A percentile compares a stretch with the other conserved stretches of the same genome.
Conservation (phyloP, 2,797 vertebrate species). For the Darevskia nairensis region DNA sequence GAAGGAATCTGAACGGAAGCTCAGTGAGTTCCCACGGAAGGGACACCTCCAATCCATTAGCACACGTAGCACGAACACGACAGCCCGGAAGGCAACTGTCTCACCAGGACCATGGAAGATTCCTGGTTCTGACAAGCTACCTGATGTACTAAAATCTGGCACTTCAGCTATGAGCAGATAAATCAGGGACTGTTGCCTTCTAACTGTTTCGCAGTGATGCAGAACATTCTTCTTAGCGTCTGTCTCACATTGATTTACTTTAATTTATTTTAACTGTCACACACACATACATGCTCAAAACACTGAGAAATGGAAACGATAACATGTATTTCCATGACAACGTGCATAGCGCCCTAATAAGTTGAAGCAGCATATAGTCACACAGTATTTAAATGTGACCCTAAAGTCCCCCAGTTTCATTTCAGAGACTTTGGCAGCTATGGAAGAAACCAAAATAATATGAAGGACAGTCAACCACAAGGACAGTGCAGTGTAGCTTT, state of each 20-base stretch:
- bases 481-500: slow-evolving; percentile 83
- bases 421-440: slow-evolving; percentile 83
- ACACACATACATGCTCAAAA: slow-evolving; percentile 81
- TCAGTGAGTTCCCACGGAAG: slow-evolving; percentile 79
- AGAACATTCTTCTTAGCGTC: slow-evolving; percentile 78
- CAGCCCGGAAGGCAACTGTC: slow-evolving; percentile 89
- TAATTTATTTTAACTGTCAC: slow-evolving; percentile 94
- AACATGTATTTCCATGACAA: slow-evolving; percentile 79
- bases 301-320: slow-evolving; percentile 89
- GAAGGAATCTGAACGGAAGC: slow-evolving; percentile 81
- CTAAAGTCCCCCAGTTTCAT: slow-evolving; percentile 73
- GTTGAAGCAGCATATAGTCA: slow-evolving; percentile 70
- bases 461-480: slow-evolving; percentile 77
- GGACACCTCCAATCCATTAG: slow-evolving; percentile 78
- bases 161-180: slow-evolving; percentile 94
- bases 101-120: slow-evolving; percentile 98
- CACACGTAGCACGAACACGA: slow-evolving; percentile 73
- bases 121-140: slow-evolving; percentile 94
- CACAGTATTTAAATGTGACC: slow-evolving; percentile 75
- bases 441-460: slow-evolving; percentile 84
- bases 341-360: slow-evolving; percentile 79
- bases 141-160: slow-evolving; percentile 88
- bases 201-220: slow-evolving; percentile 75
- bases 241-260: slow-evolving; percentile 88
- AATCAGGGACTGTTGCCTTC: slow-evolving; percentile 76